Conservation (phyloP, 1,140 invertebrate genomes). For the Ooceraea biroi region DNA sequence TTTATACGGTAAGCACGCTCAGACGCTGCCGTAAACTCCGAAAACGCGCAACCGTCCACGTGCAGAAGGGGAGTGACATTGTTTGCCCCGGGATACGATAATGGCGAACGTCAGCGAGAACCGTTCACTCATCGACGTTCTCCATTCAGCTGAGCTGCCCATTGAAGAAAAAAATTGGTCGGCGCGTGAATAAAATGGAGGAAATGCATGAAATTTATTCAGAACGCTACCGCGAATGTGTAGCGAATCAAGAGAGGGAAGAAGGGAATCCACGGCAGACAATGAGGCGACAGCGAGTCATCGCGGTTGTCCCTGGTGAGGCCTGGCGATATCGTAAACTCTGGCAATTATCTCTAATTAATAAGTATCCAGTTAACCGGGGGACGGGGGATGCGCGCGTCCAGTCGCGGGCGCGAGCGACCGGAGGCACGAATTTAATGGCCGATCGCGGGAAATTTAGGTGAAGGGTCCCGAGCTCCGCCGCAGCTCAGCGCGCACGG, state of each 20-base stretch:
- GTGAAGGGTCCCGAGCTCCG: slow-evolving; percentile 74
- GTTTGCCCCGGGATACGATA: neutral
- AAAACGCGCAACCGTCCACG: neutral
- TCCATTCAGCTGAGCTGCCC: neutral
- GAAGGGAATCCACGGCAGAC: no score
- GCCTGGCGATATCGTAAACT: slow-evolving; percentile 81
- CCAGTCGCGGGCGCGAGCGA: slow-evolving; percentile 20
- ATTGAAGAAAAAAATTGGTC: neutral
- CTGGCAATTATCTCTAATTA: slow-evolving; percentile 82
- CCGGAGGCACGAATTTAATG: slow-evolving; percentile 78
- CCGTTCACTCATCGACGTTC: no score
- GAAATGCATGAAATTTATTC: neutral
- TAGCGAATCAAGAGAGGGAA: no score
- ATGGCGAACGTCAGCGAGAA: no score
- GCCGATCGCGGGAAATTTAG: slow-evolving; percentile 80
- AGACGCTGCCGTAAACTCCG: slow-evolving; percentile 14
- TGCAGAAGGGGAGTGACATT: neutral
- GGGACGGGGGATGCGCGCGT: slow-evolving; percentile 9
- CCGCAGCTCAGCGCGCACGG: slow-evolving; percentile 63
- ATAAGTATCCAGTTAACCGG: slow-evolving; percentile 78
- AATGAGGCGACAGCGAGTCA: slow-evolving; percentile 23
- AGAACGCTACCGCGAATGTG: neutral
- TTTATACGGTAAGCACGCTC: neutral
- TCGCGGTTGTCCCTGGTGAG: slow-evolving; percentile 45
- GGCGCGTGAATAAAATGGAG: neutral